Conservation (phyloP, 2,797 vertebrate species). For the Fistularia commersonii region DNA sequence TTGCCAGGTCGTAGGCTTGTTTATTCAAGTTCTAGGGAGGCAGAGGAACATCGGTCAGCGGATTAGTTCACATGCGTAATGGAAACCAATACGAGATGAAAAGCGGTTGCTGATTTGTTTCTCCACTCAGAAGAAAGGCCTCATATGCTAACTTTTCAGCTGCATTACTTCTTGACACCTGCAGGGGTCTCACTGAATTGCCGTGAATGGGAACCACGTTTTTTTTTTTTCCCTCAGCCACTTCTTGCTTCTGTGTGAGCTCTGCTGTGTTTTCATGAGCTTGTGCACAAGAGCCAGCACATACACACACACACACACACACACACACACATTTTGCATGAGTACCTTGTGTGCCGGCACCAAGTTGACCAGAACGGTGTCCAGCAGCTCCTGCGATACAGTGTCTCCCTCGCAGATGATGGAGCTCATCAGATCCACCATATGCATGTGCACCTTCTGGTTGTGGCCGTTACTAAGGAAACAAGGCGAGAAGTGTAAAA, state of each 20-base stretch:
- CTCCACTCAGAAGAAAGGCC: not conserved
- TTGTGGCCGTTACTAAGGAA: slow-evolving; percentile 92
- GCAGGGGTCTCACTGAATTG: slow-evolving; percentile 72
- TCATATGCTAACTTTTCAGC: not conserved
- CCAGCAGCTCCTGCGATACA: slow-evolving; percentile 95
- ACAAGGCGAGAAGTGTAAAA: slow-evolving; percentile 1
- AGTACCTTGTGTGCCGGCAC: slow-evolving; percentile 96
- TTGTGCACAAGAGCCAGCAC: not conserved
- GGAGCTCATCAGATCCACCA: slow-evolving; percentile 99
- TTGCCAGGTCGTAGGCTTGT: slow-evolving; percentile 97
- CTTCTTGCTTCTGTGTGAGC: not conserved
- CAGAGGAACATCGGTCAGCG: slow-evolving; percentile 3
- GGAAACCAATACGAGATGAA: slow-evolving; percentile 9
- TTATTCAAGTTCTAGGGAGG: slow-evolving; percentile 93
- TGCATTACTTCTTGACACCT: slow-evolving; percentile 49
- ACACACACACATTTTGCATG: not conserved
- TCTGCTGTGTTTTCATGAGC: not conserved
- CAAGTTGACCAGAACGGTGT: slow-evolving; percentile 94
- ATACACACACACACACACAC: not conserved
- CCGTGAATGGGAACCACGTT: slow-evolving; percentile 34
- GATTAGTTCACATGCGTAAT: too few species aligned
- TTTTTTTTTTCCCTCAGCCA: slow-evolving; percentile 1
- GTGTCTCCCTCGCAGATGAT: slow-evolving; percentile 98
- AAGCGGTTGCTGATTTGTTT: slow-evolving; percentile 1
- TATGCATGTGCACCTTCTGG: slow-evolving; percentile 99